A percentile compares a stretch with the other conserved stretches of the same genome.
phyloP scores from a whole-genome alignment of 2,113 vertebrate species.

The Elephas maximus region DNA sequence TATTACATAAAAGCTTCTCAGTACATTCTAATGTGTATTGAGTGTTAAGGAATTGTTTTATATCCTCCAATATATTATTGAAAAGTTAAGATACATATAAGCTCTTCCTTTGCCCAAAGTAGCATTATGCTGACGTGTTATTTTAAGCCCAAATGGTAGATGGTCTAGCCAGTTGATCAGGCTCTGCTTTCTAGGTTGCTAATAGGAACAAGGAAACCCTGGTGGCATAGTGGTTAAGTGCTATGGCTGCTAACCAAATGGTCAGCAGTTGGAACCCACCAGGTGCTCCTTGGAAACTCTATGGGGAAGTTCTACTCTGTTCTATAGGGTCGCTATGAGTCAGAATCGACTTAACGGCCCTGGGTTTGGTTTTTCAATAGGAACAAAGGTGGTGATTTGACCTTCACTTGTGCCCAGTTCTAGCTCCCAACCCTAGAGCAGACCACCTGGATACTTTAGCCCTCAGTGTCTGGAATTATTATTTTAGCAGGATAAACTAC shows the following conservation, averaged over 20 bases:
- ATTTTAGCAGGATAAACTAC: background rate
- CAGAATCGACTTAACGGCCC: too few species aligned
- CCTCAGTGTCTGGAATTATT: background rate
- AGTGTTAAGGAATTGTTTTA: background rate
- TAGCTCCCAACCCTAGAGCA: background rate
- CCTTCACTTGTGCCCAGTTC: background rate
- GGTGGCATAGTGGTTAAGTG: too few species aligned
- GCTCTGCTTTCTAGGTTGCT: background rate
- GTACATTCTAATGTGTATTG: background rate
- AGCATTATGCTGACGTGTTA: background rate
- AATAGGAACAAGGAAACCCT: background rate
- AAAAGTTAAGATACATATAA: background rate
- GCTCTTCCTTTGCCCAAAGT: background rate
- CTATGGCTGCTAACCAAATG: too few species aligned
- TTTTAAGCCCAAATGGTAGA: background rate
- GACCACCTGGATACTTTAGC: background rate
- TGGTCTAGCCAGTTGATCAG: accelerated
- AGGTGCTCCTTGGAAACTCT: too few species aligned
- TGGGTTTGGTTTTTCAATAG: too few species aligned
- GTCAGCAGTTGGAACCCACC: too few species aligned
- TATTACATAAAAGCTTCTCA: background rate
- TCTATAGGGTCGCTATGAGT: too few species aligned
- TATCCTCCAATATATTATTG: background rate
- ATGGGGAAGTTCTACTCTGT: too few species aligned
- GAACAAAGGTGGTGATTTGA: background rate